Conservation (phyloP, 2,888 invertebrate species). For the Spodoptera exigua region DNA sequence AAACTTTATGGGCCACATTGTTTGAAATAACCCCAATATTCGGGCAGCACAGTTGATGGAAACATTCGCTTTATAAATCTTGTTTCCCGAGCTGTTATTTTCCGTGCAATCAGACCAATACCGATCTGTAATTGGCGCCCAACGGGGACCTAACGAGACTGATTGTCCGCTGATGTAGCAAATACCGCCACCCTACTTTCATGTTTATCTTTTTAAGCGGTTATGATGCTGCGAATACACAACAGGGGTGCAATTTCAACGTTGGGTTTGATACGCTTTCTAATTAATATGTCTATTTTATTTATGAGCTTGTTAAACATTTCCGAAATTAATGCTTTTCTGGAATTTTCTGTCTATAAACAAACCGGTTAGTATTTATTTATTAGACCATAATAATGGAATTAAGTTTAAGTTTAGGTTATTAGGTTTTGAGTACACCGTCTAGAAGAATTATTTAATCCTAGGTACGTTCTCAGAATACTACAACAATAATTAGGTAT, state of each 20-base stretch:
- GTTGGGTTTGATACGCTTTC: conserved; percentile 6
- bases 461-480: too few relatives aligned
- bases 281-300: conserved; percentile 4
- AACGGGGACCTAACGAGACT: conserved; percentile 78
- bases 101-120: conserved; percentile 79
- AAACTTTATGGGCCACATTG: conserved; percentile 37
- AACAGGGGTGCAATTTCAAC: conserved; percentile 19
- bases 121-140: conserved; percentile 81
- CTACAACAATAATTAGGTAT: too few relatives aligned
- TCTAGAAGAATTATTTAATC: too few relatives aligned
- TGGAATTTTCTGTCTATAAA: too few relatives aligned
- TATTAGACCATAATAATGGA: too few relatives aligned
- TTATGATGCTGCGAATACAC: conserved; percentile 35
- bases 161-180: conserved; percentile 79
- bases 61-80: conserved; percentile 62
- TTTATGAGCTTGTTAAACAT: too few relatives aligned
- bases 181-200: conserved; percentile 59
- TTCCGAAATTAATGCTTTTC: too few relatives aligned
- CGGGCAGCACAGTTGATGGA: conserved; percentile 52
- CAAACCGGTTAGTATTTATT: too few relatives aligned
- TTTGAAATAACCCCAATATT: conserved; percentile 41
- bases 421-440: too few relatives aligned
- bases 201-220: conserved; percentile 55
- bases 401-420: too few relatives aligned
- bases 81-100: conserved; percentile 70